Evolutionary conservation across 2,113 vertebrate species (phyloP).

Genomic region (Sisor rabdophorus): DNA sequence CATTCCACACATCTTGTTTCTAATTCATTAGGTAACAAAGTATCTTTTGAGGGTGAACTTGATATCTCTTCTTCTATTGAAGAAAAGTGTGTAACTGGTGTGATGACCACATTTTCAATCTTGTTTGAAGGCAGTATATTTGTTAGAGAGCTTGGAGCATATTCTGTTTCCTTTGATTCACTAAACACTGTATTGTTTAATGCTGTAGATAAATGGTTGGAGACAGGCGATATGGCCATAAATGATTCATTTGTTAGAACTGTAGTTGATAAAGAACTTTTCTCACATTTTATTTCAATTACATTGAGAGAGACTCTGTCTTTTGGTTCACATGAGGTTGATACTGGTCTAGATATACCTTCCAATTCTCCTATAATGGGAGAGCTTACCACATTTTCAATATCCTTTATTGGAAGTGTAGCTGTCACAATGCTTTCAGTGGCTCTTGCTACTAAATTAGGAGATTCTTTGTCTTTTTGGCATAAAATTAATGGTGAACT

Average conservation of each 20-base stretch:
- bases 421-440: slow-evolving; percentile 2
- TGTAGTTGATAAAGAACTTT: slow-evolving; percentile 7
- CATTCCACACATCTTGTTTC: slow-evolving; percentile 21
- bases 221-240: slow-evolving; percentile 39
- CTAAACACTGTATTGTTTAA: background rate
- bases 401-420: background rate
- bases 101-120: slow-evolving; percentile 27
- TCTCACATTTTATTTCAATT: slow-evolving; percentile 19
- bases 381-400: background rate
- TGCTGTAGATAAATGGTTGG: background rate
- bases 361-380: background rate
- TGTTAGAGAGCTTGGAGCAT: background rate
- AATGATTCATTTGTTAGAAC: slow-evolving; percentile 11
- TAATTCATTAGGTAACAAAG: slow-evolving; percentile 15
- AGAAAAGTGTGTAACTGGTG: slow-evolving; percentile 1
- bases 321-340: background rate
- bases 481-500: slow-evolving; percentile 20
- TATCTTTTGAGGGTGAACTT: background rate
- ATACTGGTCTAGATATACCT: background rate
- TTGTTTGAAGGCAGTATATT: background rate
- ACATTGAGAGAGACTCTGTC: slow-evolving; percentile 36
- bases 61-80: background rate
- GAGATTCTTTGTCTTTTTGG: slow-evolving; percentile 4
- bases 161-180: background rate
- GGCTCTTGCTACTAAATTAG: slow-evolving; percentile 31